Percentiles rank a stretch among this genome's conserved stretches.
These are phyloP conservation scores for Rutpela maculata DNA, from an alignment of 2,888 invertebrate species.

Conservation along the genomic window DNA sequence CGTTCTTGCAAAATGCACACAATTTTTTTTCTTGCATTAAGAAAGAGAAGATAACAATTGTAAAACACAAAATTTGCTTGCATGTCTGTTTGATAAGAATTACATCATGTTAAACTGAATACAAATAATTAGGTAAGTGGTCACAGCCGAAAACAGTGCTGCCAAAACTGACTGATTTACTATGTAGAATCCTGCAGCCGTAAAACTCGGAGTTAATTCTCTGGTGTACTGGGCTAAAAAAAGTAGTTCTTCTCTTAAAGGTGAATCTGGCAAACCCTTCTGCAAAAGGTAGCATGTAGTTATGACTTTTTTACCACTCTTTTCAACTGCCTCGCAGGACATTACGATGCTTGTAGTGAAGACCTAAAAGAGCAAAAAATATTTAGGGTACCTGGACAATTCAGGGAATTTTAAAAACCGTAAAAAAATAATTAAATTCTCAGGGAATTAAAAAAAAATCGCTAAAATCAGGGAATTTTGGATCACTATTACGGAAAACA, in stretches of 20 bases:
- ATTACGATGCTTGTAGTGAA: conserved; percentile 21
- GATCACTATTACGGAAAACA: too few species aligned
- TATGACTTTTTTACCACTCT: conserved; percentile 20
- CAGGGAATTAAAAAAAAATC: too few species aligned
- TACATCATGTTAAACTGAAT: conserved; percentile 39
- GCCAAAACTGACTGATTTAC: conserved; percentile 34
- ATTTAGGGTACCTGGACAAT: not conserved
- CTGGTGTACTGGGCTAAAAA: conserved; percentile 18
- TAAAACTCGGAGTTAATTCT: conserved; percentile 21
- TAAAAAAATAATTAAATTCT: too few species aligned
- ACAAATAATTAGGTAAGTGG: conserved; percentile 39
- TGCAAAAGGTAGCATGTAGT: conserved; percentile 29
- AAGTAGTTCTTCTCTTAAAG: conserved; percentile 21
- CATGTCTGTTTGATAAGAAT: not conserved
- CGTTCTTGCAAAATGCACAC: too few species aligned
- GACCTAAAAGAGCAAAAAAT: not conserved
- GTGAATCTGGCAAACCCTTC: conserved; percentile 22
- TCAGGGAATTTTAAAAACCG: too few species aligned
- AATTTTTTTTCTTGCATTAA: too few species aligned
- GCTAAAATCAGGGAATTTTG: too few species aligned
- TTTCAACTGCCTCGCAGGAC: conserved; percentile 27
- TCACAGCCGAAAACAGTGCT: conserved; percentile 23
- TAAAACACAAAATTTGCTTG: too few species aligned
- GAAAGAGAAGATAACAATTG: too few species aligned
- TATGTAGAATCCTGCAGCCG: conserved; percentile 36